Percentiles rank a stretch among this genome's conserved stretches.
Conservation (phyloP, 2,888 invertebrate genomes). For the Megaustenia siamemsis region DNA sequence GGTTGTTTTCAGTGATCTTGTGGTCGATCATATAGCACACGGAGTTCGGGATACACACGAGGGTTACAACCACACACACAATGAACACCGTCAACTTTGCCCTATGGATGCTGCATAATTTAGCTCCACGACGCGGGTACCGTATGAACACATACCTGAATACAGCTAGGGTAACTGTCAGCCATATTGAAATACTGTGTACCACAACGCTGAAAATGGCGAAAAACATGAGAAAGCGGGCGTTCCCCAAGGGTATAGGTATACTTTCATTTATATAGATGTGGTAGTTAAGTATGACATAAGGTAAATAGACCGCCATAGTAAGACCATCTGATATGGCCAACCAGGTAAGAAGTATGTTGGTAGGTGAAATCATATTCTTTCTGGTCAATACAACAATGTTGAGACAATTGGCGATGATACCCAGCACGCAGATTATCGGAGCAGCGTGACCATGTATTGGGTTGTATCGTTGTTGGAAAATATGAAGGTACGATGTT, state of each 20-base stretch:
- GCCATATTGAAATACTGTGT: conserved; percentile 95
- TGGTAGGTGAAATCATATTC: conserved; percentile 95
- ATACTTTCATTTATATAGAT: conserved; percentile 75
- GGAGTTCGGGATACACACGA: conserved; percentile 79
- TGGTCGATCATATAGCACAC: conserved; percentile 79
- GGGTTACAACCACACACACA: conserved; percentile 72
- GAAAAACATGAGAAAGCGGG: conserved; percentile 85
- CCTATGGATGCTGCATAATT: conserved; percentile 90
- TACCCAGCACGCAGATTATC: conserved; percentile 93
- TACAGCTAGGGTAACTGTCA: conserved; percentile 94
- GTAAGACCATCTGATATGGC: conserved; percentile 95
- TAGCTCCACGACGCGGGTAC: conserved; percentile 87
- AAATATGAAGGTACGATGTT: conserved; percentile 32
- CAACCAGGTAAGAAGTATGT: conserved; percentile 90
- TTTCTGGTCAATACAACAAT: conserved; percentile 93
- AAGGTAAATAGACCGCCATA: conserved; percentile 93
- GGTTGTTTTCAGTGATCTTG: conserved; percentile 66
- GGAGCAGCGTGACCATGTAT: conserved; percentile 92
- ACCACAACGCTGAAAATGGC: conserved; percentile 92
- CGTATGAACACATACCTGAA: conserved; percentile 86
- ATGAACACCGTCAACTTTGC: conserved; percentile 89
- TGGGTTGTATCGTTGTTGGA: conserved; percentile 64
- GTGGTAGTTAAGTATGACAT: conserved; percentile 85
- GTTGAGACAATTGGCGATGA: conserved; percentile 93
- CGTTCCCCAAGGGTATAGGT: conserved; percentile 75